phyloP scores from a whole-genome alignment of 2,888 invertebrate genomes.

The Quadroppia sp. region DNA sequence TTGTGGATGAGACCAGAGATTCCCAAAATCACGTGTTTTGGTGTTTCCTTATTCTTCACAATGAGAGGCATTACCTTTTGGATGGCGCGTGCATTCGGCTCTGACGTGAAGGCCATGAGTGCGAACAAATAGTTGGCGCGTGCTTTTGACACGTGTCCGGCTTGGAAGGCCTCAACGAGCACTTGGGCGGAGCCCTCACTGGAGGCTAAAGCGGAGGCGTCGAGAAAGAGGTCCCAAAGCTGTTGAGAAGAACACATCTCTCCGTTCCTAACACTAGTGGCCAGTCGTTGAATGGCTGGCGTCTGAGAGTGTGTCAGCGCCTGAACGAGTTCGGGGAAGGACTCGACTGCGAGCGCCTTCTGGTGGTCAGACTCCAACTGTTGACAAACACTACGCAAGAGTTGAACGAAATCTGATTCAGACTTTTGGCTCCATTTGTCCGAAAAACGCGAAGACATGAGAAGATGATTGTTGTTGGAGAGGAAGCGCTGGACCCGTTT shows the following conservation, averaged over 20 bases:
- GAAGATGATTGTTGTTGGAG: not conserved
- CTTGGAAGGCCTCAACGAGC: conserved; percentile 39
- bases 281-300: not conserved
- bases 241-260: conserved; percentile 35
- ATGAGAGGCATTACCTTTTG: conserved; percentile 33
- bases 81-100: conserved; percentile 43
- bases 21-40: conserved; percentile 45
- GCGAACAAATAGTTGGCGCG: conserved; percentile 32
- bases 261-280: not conserved
- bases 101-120: conserved; percentile 44
- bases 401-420: not conserved
- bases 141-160: not conserved
- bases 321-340: conserved; percentile 36
- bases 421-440: not conserved
- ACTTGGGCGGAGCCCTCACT: conserved; percentile 45
- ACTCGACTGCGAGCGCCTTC: not conserved
- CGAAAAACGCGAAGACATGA: not conserved
- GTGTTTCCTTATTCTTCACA: conserved; percentile 38
- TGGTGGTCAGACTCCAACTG: not conserved
- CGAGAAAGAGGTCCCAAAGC: conserved; percentile 45
- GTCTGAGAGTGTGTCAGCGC: not conserved
- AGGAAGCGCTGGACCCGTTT: not conserved
- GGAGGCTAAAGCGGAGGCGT: conserved; percentile 46
- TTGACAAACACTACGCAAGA: conserved; percentile 13
- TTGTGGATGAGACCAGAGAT: conserved; percentile 47